Evolutionary conservation across 2,113 vertebrate species (phyloP).

Genomic region (Stictonetta naevosa): DNA sequence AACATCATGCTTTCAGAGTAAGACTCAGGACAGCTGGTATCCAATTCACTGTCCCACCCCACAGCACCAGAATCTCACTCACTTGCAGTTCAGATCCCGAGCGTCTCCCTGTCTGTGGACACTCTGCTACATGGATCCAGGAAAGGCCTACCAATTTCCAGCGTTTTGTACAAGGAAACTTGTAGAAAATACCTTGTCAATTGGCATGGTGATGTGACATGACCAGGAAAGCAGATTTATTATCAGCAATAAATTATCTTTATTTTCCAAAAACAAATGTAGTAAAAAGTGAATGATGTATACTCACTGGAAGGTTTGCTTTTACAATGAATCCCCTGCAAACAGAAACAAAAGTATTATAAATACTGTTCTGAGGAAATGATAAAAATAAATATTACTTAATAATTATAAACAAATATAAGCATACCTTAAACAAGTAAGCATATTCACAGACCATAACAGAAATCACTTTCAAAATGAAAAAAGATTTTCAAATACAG

Average conservation of each 20-base stretch:
- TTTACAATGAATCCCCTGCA: constrained; percentile 74
- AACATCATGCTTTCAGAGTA: background rate
- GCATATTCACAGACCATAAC: background rate
- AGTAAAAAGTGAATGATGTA: background rate
- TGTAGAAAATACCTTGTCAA: background rate
- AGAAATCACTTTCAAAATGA: background rate
- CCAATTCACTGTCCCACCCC: background rate
- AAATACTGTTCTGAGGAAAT: background rate
- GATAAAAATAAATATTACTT: background rate
- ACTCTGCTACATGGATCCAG: background rate
- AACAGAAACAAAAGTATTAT: constrained; percentile 51
- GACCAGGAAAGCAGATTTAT: background rate
- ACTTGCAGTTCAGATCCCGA: accelerated
- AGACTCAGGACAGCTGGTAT: accelerated
- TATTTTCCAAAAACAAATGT: background rate
- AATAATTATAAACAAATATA: background rate
- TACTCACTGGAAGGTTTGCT: constrained; percentile 71
- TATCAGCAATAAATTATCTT: background rate
- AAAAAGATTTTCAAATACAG: background rate
- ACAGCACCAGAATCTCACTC: background rate
- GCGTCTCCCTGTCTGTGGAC: background rate
- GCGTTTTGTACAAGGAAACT: background rate
- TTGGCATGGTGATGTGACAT: background rate
- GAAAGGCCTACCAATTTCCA: background rate
- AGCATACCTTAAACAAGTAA: background rate